phyloP scores from a whole-genome alignment of 2,888 invertebrate species.

The Aradus depressus region DNA sequence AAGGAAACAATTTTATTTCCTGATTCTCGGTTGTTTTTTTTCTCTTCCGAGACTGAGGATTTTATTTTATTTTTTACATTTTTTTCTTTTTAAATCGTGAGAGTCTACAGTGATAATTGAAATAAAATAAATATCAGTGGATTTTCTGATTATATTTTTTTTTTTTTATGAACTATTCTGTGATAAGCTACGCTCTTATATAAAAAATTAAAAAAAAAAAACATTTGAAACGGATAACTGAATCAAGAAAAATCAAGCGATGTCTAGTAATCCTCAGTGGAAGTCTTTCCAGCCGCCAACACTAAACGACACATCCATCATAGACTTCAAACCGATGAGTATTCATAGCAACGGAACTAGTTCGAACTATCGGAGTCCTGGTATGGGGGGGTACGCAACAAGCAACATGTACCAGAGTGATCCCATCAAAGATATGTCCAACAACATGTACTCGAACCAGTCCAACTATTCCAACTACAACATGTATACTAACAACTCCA shows the following conservation, averaged over 20 bases:
- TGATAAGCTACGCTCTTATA: slow-evolving; percentile 34
- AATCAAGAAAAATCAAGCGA: slow-evolving; percentile 37
- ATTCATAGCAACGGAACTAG: slow-evolving; percentile 44
- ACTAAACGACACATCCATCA: slow-evolving; percentile 68
- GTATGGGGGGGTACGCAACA: slow-evolving; percentile 12
- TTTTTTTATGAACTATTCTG: slow-evolving; percentile 27
- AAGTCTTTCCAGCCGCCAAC: slow-evolving; percentile 83
- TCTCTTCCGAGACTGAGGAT: slow-evolving; percentile 8
- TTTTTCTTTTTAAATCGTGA: slow-evolving; percentile 18
- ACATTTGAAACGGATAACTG: too few relatives aligned
- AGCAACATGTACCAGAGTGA: slow-evolving; percentile 19
- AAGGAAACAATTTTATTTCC: slow-evolving; percentile 10
- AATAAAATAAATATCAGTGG: too few relatives aligned
- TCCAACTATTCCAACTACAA: slow-evolving; percentile 31
- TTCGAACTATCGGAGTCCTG: slow-evolving; percentile 45
- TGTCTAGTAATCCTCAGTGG: slow-evolving; percentile 81
- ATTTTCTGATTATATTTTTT: too few relatives aligned
- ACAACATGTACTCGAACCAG: slow-evolving; percentile 37
- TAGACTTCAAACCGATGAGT: slow-evolving; percentile 63
- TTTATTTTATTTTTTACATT: slow-evolving; percentile 18
- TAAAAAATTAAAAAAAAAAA: slow-evolving; percentile 30
- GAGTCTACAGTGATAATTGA: too few relatives aligned
- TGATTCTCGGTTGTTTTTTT: slow-evolving; percentile 13
- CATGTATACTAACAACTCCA: slow-evolving; percentile 25
- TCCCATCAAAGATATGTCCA: slow-evolving; percentile 28